phyloP scores from a whole-genome alignment of 2,888 invertebrate genomes.

The Lymantria monacha region DNA sequence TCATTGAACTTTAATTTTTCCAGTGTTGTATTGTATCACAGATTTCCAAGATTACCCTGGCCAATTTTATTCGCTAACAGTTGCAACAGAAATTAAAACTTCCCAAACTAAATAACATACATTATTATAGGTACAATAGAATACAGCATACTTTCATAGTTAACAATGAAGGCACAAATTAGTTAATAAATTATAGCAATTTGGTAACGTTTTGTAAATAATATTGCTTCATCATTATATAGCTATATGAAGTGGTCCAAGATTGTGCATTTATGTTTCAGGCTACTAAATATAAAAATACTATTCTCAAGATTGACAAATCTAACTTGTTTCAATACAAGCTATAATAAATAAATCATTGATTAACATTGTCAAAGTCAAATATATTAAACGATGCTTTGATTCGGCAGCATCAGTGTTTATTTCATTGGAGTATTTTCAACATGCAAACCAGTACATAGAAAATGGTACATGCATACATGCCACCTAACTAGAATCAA shows the following conservation, averaged over 20 bases:
- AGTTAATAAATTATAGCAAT: conserved; percentile 48
- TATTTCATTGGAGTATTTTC: too few species aligned
- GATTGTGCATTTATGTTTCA: conserved; percentile 30
- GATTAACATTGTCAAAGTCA: neutral
- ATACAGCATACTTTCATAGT: conserved; percentile 37
- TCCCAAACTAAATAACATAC: conserved; percentile 42
- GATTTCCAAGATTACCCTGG: conserved; percentile 52
- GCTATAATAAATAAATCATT: conserved; percentile 25
- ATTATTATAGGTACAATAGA: conserved; percentile 25
- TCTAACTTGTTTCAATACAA: too few species aligned
- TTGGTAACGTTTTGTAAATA: conserved; percentile 62
- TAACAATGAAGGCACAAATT: conserved; percentile 53
- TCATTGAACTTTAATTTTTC: neutral
- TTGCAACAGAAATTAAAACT: conserved; percentile 44
- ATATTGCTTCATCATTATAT: conserved; percentile 28
- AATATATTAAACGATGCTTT: too few species aligned
- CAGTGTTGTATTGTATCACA: conserved; percentile 55
- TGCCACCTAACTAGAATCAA: too few species aligned
- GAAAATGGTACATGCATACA: too few species aligned
- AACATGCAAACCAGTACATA: too few species aligned
- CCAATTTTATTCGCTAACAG: conserved; percentile 33
- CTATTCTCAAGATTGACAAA: conserved; percentile 18
- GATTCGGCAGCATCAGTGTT: too few species aligned
- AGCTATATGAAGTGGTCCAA: conserved; percentile 36
- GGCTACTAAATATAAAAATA: conserved; percentile 31